Evolutionary conservation across 2,113 vertebrate genomes (phyloP), one percentile per base, ranked within the genome.

Genomic region (Ictidomys tridecemlineatus): DNA sequence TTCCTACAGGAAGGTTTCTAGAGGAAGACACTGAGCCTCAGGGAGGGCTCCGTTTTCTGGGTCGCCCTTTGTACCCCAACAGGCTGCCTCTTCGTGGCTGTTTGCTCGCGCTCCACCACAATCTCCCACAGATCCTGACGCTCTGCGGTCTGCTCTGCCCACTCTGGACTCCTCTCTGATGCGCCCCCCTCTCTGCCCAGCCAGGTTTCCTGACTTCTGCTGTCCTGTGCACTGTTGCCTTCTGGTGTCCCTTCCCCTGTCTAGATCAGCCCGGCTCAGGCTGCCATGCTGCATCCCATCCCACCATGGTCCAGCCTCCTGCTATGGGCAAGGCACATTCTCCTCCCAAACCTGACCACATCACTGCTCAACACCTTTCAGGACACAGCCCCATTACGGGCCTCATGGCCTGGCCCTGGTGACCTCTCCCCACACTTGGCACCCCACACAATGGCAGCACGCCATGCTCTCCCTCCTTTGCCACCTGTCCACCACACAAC

Each of bases 251-350:
- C 39, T 63, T 51, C 80, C 28, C 5, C 34, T 42, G 42, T 45
- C 2, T 39, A 10, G 30, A 2, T 7, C 0, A 2, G 65, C 42
- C 45, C 17, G 8, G 32, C 58, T 48, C 32, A 16, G 73, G 69
- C 42, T 24, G n/a, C 42, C 11, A 8, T 11, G 56, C 76, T 42
- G 28, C 22, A 37, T 42, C 22, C 63, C 51, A 53, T 1, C 11
- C 48, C 37, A 53, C 20, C 26, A 73, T 1, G 18, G 30, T 4
- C 74, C 48, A 56, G 72, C 56, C 48, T 6, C 8, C 1, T 2
- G 6, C 14, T 8, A 12, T 1, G 53, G 32, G 70, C 42, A 8
- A 14, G 37, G 45, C 0, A 0, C 0, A 0, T 37, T 16, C 48
- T 83, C 76, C 48, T 32, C 58, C 78, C 48, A 76, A 24, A 42